A percentile compares a stretch with the other conserved stretches of the same genome.
Evolutionary conservation across 2,797 vertebrate genomes (phyloP).

Genomic region (Octomys mimax): DNA sequence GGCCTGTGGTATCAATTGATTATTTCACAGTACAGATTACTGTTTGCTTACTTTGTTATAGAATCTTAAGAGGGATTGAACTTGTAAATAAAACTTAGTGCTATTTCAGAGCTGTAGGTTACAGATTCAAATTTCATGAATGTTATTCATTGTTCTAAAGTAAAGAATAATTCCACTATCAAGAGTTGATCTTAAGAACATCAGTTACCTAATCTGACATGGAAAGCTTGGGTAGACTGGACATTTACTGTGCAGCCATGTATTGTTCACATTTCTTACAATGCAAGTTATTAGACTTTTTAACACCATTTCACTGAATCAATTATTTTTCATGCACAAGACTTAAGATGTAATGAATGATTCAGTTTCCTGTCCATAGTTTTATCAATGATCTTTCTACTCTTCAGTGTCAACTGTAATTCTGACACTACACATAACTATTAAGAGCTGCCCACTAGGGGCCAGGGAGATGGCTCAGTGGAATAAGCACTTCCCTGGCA

Average conservation of each 20-base stretch:
- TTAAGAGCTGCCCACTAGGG: background rate
- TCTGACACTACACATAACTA: background rate
- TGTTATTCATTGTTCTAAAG: conserved; percentile 13
- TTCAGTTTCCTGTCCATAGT: background rate
- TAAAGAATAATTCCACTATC: background rate
- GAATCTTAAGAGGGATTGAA: background rate
- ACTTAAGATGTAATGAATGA: background rate
- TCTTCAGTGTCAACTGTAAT: background rate
- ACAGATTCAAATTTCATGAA: conserved; percentile 3
- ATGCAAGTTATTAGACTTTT: background rate
- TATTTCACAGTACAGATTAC: conserved; percentile 6
- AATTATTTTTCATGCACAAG: background rate
- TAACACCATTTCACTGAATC: background rate
- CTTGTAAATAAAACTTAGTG: background rate
- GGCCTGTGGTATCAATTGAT: background rate
- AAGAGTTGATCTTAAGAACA: background rate
- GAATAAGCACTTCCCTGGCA: too few species aligned
- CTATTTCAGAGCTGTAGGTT: background rate
- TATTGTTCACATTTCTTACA: background rate
- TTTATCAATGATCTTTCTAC: conserved; percentile 38
- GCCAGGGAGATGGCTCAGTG: too few species aligned
- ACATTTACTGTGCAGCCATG: background rate
- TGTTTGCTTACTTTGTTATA: background rate
- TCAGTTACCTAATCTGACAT: background rate
- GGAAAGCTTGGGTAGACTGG: background rate